Base-by-base conservation (phyloP, 1,140 invertebrate genomes). In the Psix sp. region DNA sequence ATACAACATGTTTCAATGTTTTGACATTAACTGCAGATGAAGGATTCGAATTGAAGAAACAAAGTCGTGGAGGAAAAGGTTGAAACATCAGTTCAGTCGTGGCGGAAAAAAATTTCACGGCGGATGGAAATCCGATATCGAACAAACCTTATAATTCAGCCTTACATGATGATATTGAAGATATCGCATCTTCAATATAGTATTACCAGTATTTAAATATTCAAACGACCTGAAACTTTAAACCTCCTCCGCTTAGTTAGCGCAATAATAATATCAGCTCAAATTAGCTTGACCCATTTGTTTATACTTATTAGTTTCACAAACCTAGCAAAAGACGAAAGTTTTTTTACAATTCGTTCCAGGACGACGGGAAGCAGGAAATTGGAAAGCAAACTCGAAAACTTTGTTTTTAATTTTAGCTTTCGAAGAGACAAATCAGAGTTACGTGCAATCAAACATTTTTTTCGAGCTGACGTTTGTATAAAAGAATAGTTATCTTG, bases 21-120 rank as follows among this genome's bases (percentile, higher is more conserved):
- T 24, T 24, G 21, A 24, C 4, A 24, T 24, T 24, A 24, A 24
- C 9, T 24, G 21, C 4, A 11, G 15, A 7, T 20, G 5, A 38
- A 57, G 29, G 40, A 43, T 45, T 4, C 39, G 35, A 56, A 14
- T 3, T 14, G 15, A 38, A 33, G 33, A 42, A 40, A 39, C 7
- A n/a, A 11, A 36, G 17, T 20, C 24, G n/a, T n/a, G 14, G 13
- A 45, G 56, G 45, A 40, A 48, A 59, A 59, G 31, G 35, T 13
- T 48, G 56, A 48, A 59, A 59, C 48, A 48, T 43, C 48, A 59
- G 56, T 59, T 59, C 56, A 59, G 15, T 46, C 54, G 21, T 59
- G 16, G 21, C 38, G 56, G 35, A 36, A 35, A 57, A 42, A 57
- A 43, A 56, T 40, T 4, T 39, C 24, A 3, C 14, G 10, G 5